phyloP scores from a whole-genome alignment of 1,140 invertebrate species.

The Pteromalus puparum region DNA sequence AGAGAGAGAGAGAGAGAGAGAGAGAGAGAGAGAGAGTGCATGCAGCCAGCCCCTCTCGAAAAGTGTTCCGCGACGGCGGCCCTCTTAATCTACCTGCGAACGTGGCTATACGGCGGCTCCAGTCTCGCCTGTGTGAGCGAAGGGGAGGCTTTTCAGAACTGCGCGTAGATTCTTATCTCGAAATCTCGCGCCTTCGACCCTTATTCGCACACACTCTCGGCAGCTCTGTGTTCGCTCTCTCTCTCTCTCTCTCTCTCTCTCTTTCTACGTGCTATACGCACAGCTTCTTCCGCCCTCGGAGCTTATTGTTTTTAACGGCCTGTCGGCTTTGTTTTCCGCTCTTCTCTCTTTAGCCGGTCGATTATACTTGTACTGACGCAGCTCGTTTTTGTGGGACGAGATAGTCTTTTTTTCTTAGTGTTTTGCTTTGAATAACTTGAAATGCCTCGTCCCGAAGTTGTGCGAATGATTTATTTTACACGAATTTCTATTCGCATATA shows the following conservation, averaged over 20 bases:
- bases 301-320: neutral
- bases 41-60: neutral
- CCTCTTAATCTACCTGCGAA: constrained; percentile 14
- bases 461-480: too few species aligned
- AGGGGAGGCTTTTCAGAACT: constrained; percentile 13
- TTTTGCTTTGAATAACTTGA: too few species aligned
- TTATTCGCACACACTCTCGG: constrained; percentile 14
- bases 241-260: neutral
- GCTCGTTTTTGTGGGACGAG: neutral
- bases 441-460: too few species aligned
- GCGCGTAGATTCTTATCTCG: constrained; percentile 27
- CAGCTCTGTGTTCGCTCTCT: neutral
- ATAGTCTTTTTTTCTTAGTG: neutral
- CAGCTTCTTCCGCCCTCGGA: neutral
- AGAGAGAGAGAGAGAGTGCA: neutral
- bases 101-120: neutral
- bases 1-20: neutral
- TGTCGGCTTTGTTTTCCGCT: neutral
- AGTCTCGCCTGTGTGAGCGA: too few species aligned
- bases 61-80: constrained; percentile 4
- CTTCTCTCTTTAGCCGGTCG: too few species aligned
- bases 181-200: constrained; percentile 49
- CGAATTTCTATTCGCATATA: too few species aligned
- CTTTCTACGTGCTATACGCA: too few species aligned
- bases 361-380: neutral